A percentile compares a stretch with the other conserved stretches of the same genome.
These are phyloP conservation scores for Hemibagrus wyckioides DNA, from an alignment of 2,113 vertebrate species.

Conservation along the genomic window DNA sequence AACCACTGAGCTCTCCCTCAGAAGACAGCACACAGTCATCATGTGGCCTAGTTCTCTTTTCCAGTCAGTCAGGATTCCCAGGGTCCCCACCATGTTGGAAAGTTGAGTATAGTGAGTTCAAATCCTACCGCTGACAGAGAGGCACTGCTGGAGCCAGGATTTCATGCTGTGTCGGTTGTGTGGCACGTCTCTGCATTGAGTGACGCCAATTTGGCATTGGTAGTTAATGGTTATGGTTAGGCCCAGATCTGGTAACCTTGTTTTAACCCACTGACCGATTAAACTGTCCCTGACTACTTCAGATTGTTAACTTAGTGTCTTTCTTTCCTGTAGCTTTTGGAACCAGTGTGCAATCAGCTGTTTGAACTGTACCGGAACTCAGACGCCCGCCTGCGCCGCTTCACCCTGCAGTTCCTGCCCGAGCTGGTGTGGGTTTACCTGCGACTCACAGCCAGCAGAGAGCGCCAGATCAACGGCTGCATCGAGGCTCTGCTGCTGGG, in stretches of 20 bases:
- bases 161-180: neutral
- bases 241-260: neutral
- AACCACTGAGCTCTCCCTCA: neutral
- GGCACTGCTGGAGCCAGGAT: neutral
- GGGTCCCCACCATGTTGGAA: neutral
- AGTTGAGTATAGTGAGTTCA: neutral
- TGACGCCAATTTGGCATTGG: neutral
- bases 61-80: neutral
- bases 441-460: conserved; percentile 87
- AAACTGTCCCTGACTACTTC: neutral
- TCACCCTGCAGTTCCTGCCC: conserved; percentile 94
- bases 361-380: conserved; percentile 96
- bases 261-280: neutral
- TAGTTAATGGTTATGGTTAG: neutral
- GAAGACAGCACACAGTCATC: neutral
- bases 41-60: neutral
- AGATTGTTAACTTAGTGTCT: neutral
- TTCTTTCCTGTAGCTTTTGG: conserved; percentile 80
- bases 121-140: neutral
- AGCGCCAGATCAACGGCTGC: conserved; percentile 95
- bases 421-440: conserved; percentile 96
- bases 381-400: conserved; percentile 89
- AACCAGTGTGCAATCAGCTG: conserved; percentile 97
- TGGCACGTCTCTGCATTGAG: neutral
- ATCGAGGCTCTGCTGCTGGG: conserved; percentile 94